phyloP scores from a whole-genome alignment of 1,140 invertebrate species.

The Drosophila trapezifrons region DNA sequence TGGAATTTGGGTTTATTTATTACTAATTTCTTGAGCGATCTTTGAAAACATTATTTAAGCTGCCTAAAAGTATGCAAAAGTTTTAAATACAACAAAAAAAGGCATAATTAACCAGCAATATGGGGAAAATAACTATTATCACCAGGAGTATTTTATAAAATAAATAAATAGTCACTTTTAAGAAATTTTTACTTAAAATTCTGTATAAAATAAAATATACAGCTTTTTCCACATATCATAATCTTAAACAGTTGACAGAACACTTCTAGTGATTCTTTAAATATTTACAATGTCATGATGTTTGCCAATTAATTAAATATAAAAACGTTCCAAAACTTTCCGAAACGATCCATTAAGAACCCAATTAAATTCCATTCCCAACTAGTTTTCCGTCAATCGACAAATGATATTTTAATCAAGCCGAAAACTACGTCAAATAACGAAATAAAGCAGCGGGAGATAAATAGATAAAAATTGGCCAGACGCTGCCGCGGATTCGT shows the following conservation, averaged over 20 bases:
- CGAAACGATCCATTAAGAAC: background rate
- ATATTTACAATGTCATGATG: background rate
- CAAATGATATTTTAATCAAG: slow-evolving; percentile 76
- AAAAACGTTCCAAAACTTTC: background rate
- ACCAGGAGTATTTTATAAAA: background rate
- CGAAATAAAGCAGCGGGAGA: slow-evolving; percentile 78
- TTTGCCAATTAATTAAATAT: background rate
- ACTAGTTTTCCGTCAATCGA: slow-evolving; percentile 36
- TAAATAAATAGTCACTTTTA: no score
- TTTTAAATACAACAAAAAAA: background rate
- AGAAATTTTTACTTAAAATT: no score
- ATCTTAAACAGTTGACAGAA: background rate
- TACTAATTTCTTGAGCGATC: background rate
- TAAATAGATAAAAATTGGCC: slow-evolving; percentile 80
- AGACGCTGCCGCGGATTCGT: slow-evolving; percentile 7
- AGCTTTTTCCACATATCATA: no score
- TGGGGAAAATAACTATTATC: no score
- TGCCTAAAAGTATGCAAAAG: background rate
- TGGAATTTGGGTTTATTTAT: background rate
- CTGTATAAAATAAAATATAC: no score
- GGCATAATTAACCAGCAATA: no score
- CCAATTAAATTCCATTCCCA: slow-evolving; percentile 27
- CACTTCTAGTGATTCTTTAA: background rate
- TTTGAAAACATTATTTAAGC: background rate
- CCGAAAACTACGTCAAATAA: slow-evolving; percentile 78